These are phyloP conservation scores for Cyprinodon brontotheroides DNA, from an alignment of 2,113 vertebrate genomes.

Conservation along the genomic window DNA sequence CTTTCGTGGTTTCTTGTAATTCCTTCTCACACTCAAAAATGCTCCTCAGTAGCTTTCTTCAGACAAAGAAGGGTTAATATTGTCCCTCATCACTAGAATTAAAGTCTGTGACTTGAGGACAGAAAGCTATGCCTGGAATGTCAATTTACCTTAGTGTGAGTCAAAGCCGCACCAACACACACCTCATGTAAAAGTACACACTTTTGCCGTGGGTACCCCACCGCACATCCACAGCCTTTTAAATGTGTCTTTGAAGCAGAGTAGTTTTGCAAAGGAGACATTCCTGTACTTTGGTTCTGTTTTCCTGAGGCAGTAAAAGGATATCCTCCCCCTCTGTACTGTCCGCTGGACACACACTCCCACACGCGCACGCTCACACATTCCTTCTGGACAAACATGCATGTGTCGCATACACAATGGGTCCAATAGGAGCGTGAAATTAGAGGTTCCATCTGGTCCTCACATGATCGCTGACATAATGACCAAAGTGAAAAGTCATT, in stretches of 20 bases:
- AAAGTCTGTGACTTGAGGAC: conserved; percentile 53
- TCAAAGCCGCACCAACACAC: conserved; percentile 46
- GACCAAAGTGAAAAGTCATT: conserved; percentile 22
- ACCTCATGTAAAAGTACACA: conserved; percentile 22
- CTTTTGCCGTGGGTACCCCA: conserved; percentile 5
- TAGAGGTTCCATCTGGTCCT: conserved; percentile 19
- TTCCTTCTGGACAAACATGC: conserved; percentile 27
- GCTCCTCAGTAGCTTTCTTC: neutral
- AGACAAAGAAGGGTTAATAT: conserved; percentile 15
- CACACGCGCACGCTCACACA: conserved; percentile 3
- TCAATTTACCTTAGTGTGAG: conserved; percentile 52
- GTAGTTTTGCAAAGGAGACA: conserved; percentile 61
- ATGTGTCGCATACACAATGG: conserved; percentile 2
- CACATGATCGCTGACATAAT: conserved; percentile 25
- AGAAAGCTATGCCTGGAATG: conserved; percentile 72
- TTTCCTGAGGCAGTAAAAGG: conserved; percentile 73
- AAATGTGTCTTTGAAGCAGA: conserved; percentile 23
- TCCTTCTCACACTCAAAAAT: conserved; percentile 3
- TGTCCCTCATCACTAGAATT: conserved; percentile 54
- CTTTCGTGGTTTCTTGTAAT: neutral
- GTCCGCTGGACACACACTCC: conserved; percentile 48
- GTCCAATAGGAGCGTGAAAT: conserved; percentile 16
- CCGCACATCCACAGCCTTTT: conserved; percentile 27
- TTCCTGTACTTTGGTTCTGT: conserved; percentile 61
- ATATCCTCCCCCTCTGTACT: conserved; percentile 67